These are phyloP conservation scores for Drosophila rellima DNA, from an alignment of 2,888 invertebrate species.

Conservation along the genomic window DNA sequence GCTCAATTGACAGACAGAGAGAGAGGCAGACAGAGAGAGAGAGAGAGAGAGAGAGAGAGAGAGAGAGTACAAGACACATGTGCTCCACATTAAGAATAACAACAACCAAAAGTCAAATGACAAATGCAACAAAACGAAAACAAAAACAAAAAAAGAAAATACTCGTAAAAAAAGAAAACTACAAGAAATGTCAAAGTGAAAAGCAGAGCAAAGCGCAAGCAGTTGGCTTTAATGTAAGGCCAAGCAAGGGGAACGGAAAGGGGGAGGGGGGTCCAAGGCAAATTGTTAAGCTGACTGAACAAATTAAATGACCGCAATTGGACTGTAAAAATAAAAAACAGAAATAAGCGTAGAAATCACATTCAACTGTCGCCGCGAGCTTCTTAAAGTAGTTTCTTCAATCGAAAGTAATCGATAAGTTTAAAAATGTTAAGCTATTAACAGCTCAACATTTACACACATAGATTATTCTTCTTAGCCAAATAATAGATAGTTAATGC, in stretches of 20 bases:
- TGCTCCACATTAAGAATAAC: conserved; percentile 58
- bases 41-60: not conserved
- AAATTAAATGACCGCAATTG: conserved; percentile 62
- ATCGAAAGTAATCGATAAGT: conserved; percentile 10
- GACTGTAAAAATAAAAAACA: conserved; percentile 51
- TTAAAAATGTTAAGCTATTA: not conserved
- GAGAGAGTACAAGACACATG: conserved; percentile 16
- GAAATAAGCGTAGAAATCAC: conserved; percentile 26
- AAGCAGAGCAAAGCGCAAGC: conserved; percentile 55
- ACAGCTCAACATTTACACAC: not conserved
- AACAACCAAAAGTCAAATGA: conserved; percentile 32
- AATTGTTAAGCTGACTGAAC: conserved; percentile 53
- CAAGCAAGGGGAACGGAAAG: not conserved
- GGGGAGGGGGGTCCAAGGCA: not conserved
- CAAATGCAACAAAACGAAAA: conserved; percentile 37
- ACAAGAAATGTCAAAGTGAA: conserved; percentile 54
- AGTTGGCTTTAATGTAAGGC: conserved; percentile 18
- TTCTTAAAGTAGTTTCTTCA: conserved; percentile 14
- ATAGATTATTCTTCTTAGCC: not conserved
- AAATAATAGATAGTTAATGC: not conserved
- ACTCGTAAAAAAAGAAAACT: conserved; percentile 38
- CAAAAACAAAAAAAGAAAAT: conserved; percentile 19
- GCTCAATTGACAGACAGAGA: conserved; percentile 22
- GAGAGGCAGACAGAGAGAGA: not conserved
- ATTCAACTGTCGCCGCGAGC: conserved; percentile 9